phyloP scores from a whole-genome alignment of 2,888 invertebrate species.

The Buathra laborator region DNA sequence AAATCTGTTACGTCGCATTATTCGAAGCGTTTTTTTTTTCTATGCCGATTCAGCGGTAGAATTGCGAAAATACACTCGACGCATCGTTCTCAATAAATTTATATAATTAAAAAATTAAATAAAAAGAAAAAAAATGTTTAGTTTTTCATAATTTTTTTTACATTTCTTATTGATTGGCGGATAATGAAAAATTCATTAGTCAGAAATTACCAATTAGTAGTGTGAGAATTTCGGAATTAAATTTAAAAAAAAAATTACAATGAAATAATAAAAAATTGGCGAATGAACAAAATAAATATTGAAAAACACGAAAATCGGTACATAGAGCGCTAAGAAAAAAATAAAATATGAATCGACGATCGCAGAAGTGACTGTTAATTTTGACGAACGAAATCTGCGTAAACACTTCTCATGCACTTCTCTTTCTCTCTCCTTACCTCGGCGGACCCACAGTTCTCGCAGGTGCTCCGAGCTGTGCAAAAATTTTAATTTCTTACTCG shows the following conservation, averaged over 20 bases:
- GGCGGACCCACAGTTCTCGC: slow-evolving; percentile 74
- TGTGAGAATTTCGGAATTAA: too few species aligned
- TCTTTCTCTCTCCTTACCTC: slow-evolving; percentile 77
- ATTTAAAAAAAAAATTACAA: too few species aligned
- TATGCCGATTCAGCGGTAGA: neutral
- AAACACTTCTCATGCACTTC: slow-evolving; percentile 75
- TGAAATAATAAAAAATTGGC: neutral
- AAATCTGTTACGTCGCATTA: neutral
- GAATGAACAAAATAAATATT: slow-evolving; percentile 6
- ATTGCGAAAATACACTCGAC: neutral
- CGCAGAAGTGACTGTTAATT: slow-evolving; percentile 41
- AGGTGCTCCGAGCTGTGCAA: slow-evolving; percentile 80
- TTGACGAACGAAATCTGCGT: slow-evolving; percentile 50
- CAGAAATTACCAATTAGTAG: too few species aligned
- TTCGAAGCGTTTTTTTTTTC: neutral
- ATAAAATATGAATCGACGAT: slow-evolving; percentile 47
- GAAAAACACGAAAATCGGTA: slow-evolving; percentile 24
- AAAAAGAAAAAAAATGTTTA: too few species aligned
- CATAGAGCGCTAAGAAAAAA: slow-evolving; percentile 33
- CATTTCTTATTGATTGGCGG: too few species aligned
- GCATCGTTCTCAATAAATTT: neutral
- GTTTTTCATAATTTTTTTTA: too few species aligned
- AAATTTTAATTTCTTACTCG: slow-evolving; percentile 76
- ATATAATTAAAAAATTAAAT: too few species aligned
- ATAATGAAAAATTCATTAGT: too few species aligned